Evolutionary conservation across 2,797 vertebrate species (phyloP), one percentile per base, ranked within the genome.

Genomic region (Hybognathus amarus): DNA sequence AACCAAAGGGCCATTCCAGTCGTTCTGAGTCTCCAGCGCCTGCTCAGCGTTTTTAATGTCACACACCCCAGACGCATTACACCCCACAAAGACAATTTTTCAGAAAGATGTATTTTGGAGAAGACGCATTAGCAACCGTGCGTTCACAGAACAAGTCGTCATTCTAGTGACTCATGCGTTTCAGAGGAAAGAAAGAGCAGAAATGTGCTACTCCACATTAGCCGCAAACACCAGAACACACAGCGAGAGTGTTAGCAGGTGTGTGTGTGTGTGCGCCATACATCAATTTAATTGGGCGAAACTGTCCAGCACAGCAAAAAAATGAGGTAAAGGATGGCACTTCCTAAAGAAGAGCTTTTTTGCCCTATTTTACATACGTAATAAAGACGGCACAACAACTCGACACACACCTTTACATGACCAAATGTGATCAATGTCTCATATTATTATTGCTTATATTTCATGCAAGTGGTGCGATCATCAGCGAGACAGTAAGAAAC

Each of bases 231-330:
- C 52, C 52, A 11, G 20, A 38, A 68, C 33, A 68, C 33, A 68
- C 33, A 68, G 66, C 42, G 22, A 15, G 12, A 24, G 40, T 0
- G 74, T 76, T 64, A 54, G 80, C 80, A 75, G 80, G 71, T 83
- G 80, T 54, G 80, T 36, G 12, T 36, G 12, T 12, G 22, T 22
- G 13, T 17, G 22, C 71, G 18, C 24, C 82, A 88, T 88, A 69
- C 69, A 81, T 85, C 77, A 87, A 66, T 85, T 83, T 82, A 88
- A 87, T 87, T 88, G 78, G 81, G 56, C 64, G 36, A 86, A 82
- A 81, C 36, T 85, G 83, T 85, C 77, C 38, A 12, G 54, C 81
- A 42, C 83, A 84, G 83, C 87, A 87, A 66, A 71, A 83, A 30
- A 75, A 78, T 47, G 18, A 27, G 38, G 66, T 80, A 71, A 70